phyloP scores from a whole-genome alignment of 2,113 vertebrate species.

The Ophiodon elongatus region DNA sequence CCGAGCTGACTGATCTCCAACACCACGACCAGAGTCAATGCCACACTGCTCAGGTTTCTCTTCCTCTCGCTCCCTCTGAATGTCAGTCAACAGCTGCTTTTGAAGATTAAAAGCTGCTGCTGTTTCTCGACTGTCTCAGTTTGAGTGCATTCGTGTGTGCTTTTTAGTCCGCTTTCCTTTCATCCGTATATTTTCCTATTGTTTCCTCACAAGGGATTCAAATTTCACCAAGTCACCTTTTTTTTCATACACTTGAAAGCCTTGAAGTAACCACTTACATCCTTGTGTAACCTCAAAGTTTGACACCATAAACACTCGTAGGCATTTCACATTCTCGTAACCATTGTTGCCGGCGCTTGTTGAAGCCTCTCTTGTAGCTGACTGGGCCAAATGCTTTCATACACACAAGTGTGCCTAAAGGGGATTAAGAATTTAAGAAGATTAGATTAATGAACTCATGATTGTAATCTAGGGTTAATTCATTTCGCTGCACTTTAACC shows the following conservation, averaged over 20 bases:
- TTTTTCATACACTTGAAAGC: neutral
- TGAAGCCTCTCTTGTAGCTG: constrained; percentile 24
- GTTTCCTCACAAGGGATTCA: constrained; percentile 22
- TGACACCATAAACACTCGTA: constrained; percentile 32
- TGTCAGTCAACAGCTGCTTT: constrained; percentile 72
- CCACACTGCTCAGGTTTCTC: constrained; percentile 62
- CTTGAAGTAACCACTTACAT: neutral
- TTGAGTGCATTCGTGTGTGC: constrained; percentile 12
- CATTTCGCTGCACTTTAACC: constrained; percentile 66
- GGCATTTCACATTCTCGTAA: constrained; percentile 38
- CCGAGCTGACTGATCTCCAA: constrained; percentile 33
- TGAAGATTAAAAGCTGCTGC: constrained; percentile 63
- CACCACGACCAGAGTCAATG: constrained; percentile 20
- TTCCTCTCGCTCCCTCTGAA: constrained; percentile 25
- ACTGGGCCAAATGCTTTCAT: constrained; percentile 64
- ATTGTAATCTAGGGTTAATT: constrained; percentile 79
- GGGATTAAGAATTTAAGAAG: constrained; percentile 73
- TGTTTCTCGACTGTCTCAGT: constrained; percentile 32
- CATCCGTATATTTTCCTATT: constrained; percentile 22
- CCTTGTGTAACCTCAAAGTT: constrained; percentile 20
- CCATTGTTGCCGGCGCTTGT: neutral
- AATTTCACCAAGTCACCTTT: neutral
- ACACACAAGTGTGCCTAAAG: constrained; percentile 70
- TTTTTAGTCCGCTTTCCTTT: constrained; percentile 29
- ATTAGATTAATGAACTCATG: constrained; percentile 80